Conservation (phyloP, 1,140 invertebrate species). For the Harpegnathos saltator region DNA sequence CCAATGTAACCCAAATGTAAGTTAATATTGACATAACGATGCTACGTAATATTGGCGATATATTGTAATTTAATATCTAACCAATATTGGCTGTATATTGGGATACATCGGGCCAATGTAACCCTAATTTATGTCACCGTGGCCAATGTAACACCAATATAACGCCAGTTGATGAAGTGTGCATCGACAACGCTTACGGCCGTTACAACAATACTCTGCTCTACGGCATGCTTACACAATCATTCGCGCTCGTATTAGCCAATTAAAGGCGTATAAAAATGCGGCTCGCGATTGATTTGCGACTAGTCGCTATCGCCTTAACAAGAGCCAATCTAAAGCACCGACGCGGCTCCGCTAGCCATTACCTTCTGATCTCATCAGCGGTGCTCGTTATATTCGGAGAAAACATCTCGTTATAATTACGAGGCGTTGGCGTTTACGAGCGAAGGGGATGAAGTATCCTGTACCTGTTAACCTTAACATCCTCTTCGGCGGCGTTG, state of each 20-base stretch:
- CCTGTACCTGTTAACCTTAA: conserved; percentile 63
- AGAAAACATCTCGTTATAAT: conserved; percentile 82
- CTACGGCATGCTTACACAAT: not conserved
- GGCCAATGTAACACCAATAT: no score
- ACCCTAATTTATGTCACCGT: no score
- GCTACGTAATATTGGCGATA: no score
- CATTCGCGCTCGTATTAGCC: not conserved
- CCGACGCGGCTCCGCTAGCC: not conserved
- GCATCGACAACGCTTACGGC: not conserved
- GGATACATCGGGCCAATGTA: no score
- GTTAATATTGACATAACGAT: no score
- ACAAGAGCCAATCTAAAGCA: conserved; percentile 50
- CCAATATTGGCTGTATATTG: no score
- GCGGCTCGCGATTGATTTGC: conserved; percentile 67
- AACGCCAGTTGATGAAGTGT: no score
- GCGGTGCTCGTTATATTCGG: conserved; percentile 73
- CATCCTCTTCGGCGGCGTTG: conserved; percentile 41
- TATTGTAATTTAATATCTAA: no score
- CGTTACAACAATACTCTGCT: not conserved
- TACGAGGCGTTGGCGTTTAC: conserved; percentile 84
- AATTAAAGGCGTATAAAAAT: conserved; percentile 23
- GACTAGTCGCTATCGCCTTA: conserved; percentile 41
- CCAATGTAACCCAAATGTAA: no score
- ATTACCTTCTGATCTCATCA: conserved; percentile 37
- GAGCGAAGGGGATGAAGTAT: conserved; percentile 69